These are phyloP conservation scores for Pristionchus exspectatus DNA, from an alignment of 2,888 invertebrate species.

Conservation along the genomic window DNA sequence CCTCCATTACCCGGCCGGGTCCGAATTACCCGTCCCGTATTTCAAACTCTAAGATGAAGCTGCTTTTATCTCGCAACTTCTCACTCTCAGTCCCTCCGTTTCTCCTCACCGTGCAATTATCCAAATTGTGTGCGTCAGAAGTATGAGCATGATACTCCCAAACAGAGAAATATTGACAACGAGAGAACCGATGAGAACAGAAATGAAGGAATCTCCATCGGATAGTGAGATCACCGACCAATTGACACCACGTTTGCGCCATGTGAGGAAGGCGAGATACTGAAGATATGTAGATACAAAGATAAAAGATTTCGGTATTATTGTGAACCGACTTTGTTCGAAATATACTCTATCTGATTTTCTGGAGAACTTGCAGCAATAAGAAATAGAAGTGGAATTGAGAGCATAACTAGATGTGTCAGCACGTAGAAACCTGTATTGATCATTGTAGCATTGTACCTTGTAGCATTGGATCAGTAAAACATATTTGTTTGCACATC, in stretches of 20 bases:
- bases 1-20: too few species aligned
- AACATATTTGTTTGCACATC: too few species aligned
- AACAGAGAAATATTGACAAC: background rate
- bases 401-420: conserved; percentile 6
- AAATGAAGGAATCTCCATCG: background rate
- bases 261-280: conserved; percentile 10
- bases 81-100: background rate
- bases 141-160: background rate
- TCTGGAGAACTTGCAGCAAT: background rate
- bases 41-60: too few species aligned
- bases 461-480: too few species aligned
- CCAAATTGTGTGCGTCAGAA: conserved; percentile 34
- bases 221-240: conserved; percentile 26
- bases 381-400: conserved; percentile 9
- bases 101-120: conserved; percentile 31
- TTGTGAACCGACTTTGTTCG: background rate
- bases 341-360: background rate
- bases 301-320: background rate
- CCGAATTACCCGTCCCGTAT: too few species aligned
- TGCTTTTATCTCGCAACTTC: too few species aligned
- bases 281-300: conserved; percentile 13
- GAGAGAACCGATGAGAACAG: background rate
- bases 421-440: conserved; percentile 10
- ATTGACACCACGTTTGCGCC: conserved; percentile 13
- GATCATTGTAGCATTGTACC: background rate